Conservation (phyloP, 2,797 vertebrate species). For the Pelochelys cantorii region DNA sequence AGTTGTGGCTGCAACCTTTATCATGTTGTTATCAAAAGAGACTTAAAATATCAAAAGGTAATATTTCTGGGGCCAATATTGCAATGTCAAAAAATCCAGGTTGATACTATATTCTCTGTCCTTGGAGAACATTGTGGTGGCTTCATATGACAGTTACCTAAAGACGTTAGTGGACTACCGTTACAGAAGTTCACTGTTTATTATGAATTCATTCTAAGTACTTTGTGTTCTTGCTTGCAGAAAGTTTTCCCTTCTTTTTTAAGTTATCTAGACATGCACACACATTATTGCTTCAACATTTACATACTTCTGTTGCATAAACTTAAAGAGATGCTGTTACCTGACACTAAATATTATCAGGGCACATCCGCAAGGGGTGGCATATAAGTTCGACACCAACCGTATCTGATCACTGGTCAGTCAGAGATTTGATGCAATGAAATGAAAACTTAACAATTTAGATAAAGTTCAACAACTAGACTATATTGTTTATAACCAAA, state of each 20-base stretch:
- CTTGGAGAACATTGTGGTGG: background rate
- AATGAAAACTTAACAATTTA: too few relatives aligned
- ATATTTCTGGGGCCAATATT: background rate
- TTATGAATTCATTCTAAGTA: background rate
- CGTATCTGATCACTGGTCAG: too few relatives aligned
- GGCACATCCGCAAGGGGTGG: too few relatives aligned
- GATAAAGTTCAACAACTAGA: too few relatives aligned
- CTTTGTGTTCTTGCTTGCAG: background rate
- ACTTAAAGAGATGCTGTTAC: background rate
- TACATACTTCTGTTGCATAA: background rate
- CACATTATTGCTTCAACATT: background rate
- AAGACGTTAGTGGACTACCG: background rate
- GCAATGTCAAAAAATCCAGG: background rate
- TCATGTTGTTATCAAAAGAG: background rate
- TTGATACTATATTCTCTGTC: background rate
- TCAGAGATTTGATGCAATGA: too few relatives aligned
- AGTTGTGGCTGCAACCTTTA: background rate
- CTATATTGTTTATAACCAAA: too few relatives aligned
- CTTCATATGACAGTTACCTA: background rate
- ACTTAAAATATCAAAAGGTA: background rate
- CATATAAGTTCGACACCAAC: too few relatives aligned
- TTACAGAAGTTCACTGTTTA: background rate
- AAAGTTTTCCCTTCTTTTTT: background rate
- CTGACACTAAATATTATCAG: too few relatives aligned
- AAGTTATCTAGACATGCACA: background rate